Base-by-base conservation (phyloP, 2,797 vertebrate genomes). In the Phalanger gymnotis region DNA sequence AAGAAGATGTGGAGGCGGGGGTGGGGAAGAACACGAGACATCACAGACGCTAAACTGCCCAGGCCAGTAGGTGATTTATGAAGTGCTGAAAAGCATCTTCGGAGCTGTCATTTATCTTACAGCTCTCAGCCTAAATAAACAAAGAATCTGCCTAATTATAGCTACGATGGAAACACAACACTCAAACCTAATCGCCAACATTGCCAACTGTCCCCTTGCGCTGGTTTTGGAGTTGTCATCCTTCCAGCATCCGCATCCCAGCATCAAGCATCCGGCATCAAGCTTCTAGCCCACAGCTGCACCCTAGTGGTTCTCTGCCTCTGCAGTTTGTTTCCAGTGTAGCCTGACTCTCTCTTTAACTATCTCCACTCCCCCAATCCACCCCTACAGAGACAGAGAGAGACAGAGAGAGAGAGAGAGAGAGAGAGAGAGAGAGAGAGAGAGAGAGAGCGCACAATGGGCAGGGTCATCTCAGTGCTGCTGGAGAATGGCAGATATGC, bases 61-160 rank as follows among this genome's bases (percentile, higher is more conserved):
- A 97, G 97, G 98, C 98, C 97, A 96, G 98, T 96, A 97, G 97
- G 97, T 99, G 99, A 99, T 99, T 99, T 98, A 99, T 98, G 98
- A 98, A 98, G 98, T 98, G 99, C 98, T 98, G 99, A 99, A 99
- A 99, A 98, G 98, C 98, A 99, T 99, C 99, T 98, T 99, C 95
- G 98, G 98, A 99, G 98, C 98, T 98, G 98, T 99, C 99, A 99
- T 98, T 99, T 99, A 99, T 99, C 99, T 98, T 98, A 97, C 98
- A 98, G 98, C 99, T 98, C 98, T 99, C 98, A 98, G 98, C 98
- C 99, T 99, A 99, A 99, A 99, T 98, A 99, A 99, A 99, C 98
- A 99, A 98, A 98, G 98, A 98, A 94, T 97, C 97, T 98, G 96
- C 96, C 98, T 98, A 99, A 99, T 98, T 99, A 99, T 98, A 98